Conservation (phyloP, 1,140 invertebrate species). For the Pissodes strobi region DNA sequence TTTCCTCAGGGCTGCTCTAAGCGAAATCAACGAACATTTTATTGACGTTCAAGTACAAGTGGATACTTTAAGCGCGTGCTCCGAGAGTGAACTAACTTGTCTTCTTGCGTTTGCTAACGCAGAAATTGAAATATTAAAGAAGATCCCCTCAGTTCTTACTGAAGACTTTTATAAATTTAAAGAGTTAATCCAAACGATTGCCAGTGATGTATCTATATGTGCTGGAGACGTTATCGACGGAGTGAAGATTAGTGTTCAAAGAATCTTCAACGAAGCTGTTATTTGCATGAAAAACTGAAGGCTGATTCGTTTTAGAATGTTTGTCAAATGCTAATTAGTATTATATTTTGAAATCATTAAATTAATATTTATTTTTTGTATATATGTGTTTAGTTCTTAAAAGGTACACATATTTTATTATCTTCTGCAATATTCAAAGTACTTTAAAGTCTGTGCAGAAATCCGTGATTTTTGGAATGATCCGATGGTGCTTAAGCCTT, state of each 20-base stretch:
- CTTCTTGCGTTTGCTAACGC: not conserved
- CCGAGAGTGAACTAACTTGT: not conserved
- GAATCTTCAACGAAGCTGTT: not conserved
- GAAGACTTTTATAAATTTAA: not conserved
- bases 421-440: too few relatives aligned
- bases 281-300: too few relatives aligned
- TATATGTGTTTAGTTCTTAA: too few relatives aligned
- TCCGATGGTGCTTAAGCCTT: too few relatives aligned
- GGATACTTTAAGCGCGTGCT: not conserved
- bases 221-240: not conserved
- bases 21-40: not conserved
- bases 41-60: not conserved
- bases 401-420: too few relatives aligned
- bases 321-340: too few relatives aligned
- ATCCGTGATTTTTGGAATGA: too few relatives aligned
- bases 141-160: not conserved
- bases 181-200: not conserved
- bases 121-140: not conserved
- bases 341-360: too few relatives aligned
- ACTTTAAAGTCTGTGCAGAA: too few relatives aligned
- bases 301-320: too few relatives aligned
- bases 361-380: too few relatives aligned
- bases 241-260: not conserved
- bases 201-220: not conserved
- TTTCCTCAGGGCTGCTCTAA: not conserved